Conservation (phyloP, 2,888 invertebrate species). For the Spisula subtruncata region DNA sequence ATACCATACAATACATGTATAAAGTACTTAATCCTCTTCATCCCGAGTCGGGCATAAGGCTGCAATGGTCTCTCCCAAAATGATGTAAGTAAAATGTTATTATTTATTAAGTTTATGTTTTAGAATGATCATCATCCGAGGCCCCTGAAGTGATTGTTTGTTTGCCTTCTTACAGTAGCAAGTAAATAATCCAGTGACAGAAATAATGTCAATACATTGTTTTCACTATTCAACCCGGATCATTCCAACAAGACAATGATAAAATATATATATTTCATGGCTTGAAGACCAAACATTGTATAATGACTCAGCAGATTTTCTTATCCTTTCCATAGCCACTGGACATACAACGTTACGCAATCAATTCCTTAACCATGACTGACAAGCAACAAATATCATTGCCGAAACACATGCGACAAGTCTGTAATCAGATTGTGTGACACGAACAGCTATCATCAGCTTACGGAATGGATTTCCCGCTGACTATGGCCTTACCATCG, state of each 20-base stretch:
- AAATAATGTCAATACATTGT: no score
- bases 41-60: no score
- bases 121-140: no score
- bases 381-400: neutral
- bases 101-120: no score
- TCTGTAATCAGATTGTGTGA: slow-evolving; percentile 19
- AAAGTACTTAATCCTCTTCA: no score
- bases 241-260: no score
- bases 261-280: neutral
- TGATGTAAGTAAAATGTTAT: no score
- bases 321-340: neutral
- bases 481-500: neutral
- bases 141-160: no score
- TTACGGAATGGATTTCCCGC: neutral
- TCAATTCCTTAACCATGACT: neutral
- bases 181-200: no score
- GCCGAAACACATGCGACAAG: slow-evolving; percentile 18
- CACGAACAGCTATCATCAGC: slow-evolving; percentile 2
- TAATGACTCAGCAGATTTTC: slow-evolving; percentile 5
- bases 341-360: neutral
- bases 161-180: neutral
- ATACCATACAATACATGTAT: no score
- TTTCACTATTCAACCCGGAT: no score
- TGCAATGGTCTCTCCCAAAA: no score
- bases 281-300: neutral